Base-by-base conservation (phyloP, 2,113 vertebrate genomes). In the Trichechus manatus region DNA sequence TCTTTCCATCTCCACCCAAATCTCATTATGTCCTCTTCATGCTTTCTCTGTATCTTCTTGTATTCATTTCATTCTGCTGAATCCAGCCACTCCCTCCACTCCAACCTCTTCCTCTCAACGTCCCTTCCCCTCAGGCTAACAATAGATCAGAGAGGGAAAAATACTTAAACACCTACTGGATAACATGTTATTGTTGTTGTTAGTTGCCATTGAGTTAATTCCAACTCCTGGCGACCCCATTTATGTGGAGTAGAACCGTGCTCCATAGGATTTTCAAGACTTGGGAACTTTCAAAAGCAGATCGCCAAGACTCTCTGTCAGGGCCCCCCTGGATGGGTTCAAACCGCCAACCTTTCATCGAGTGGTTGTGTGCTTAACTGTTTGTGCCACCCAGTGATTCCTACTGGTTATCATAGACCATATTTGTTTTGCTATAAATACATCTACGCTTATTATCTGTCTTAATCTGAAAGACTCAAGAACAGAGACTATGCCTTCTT, bases 371-470 rank as follows among this genome's bases (percentile, higher is more conserved):
- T n/a, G 68, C 68, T 72, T 56, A 56, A 56, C 53, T 56, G 53
- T 13, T 36, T n/a, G 33, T 72, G 15, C 68, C 68, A 72, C 59
- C 59, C 59, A 61, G 6, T 17, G 27, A 72, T 17, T 72, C 33
- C 33, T 70, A 17, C 33, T 94, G 31, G 25, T 39, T 85, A 44
- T 29, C 84, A 87, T 20, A 80, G 64, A 31, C 74, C 2, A 9
- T 84, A 56, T 85, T 68, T 74, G 87, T 44, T 88, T 90, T 82
- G 53, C 66, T 64, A 2, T 70, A 89, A 96, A 79, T 56, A 61
- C 23, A 2, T 27, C 23, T 29, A 50, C 90, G n/a, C 8, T 88
- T 92, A 84, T 63, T 92, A 47, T 81, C 64, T 70, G 29, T 84
- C n/a, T 94, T 66, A 80, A 91, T 53, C 19, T 61, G 59, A 23